These are phyloP conservation scores for Sterrhoptilus dennistouni DNA, from an alignment of 2,113 vertebrate genomes.

Conservation along the genomic window DNA sequence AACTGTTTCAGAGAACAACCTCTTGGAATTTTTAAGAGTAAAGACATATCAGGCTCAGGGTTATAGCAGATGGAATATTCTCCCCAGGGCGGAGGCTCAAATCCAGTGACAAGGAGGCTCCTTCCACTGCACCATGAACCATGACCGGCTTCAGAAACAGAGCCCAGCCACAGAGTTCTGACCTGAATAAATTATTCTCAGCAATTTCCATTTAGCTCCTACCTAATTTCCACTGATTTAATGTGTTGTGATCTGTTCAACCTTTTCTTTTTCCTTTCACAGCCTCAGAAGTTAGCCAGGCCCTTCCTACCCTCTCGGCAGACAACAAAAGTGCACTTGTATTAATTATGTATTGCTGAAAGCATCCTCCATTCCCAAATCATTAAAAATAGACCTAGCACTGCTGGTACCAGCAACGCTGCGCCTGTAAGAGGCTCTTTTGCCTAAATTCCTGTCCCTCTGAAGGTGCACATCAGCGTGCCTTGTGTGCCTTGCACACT, in stretches of 20 bases:
- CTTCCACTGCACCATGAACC: fast-evolving
- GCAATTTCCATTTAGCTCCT: not conserved
- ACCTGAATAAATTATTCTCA: not conserved
- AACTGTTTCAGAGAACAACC: not conserved
- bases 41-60: not conserved
- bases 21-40: not conserved
- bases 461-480: fast-evolving
- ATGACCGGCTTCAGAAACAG: not conserved
- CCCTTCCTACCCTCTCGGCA: not conserved
- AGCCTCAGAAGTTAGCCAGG: not conserved
- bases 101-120: not conserved
- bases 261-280: not conserved
- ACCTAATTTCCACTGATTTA: not conserved
- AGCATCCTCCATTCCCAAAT: not conserved
- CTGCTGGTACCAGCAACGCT: not conserved
- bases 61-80: not conserved
- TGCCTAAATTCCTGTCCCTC: not conserved
- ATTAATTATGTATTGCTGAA: constrained; percentile 30
- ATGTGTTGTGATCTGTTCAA: not conserved
- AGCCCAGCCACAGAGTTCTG: not conserved
- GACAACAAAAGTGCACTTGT: not conserved
- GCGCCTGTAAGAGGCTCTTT: not conserved
- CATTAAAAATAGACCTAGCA: not conserved
- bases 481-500: not conserved
- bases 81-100: fast-evolving